These are phyloP conservation scores for Leptopilina syphax DNA, from an alignment of 2,888 invertebrate genomes.

Conservation along the genomic window DNA sequence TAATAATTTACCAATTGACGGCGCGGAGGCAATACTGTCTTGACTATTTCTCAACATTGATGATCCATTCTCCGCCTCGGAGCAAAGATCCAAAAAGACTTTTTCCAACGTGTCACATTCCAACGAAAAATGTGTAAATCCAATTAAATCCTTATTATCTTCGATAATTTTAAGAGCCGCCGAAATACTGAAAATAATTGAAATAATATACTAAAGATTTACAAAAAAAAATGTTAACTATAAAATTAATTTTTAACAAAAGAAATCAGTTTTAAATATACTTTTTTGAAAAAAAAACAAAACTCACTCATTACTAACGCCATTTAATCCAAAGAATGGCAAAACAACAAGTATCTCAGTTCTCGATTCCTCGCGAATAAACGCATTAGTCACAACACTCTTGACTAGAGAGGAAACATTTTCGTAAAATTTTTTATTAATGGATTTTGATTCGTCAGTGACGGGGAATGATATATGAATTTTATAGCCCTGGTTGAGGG, in stretches of 20 bases:
- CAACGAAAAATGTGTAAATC: constrained; percentile 78
- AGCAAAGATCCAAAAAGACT: constrained; percentile 80
- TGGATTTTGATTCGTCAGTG: constrained; percentile 64
- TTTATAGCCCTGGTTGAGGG: constrained; percentile 80
- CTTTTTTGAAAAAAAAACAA: background rate
- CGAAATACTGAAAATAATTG: constrained; percentile 74
- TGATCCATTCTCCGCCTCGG: constrained; percentile 73
- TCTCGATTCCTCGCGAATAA: constrained; percentile 74
- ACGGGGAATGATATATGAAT: constrained; percentile 77
- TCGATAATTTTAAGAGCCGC: constrained; percentile 78
- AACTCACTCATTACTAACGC: constrained; percentile 79
- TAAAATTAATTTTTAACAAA: no score
- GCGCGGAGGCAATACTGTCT: constrained; percentile 59
- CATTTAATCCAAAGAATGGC: constrained; percentile 79
- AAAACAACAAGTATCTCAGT: constrained; percentile 77
- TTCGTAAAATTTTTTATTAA: constrained; percentile 69
- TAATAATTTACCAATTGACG: constrained; percentile 48
- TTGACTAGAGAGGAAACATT: constrained; percentile 75
- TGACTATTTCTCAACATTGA: constrained; percentile 53
- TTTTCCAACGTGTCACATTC: constrained; percentile 83
- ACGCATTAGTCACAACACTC: constrained; percentile 77
- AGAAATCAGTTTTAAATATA: no score
- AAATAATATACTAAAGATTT: constrained; percentile 15
- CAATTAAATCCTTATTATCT: constrained; percentile 74
- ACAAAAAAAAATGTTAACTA: no score